Evolutionary conservation across 2,113 vertebrate genomes (phyloP).

Genomic region (human (Homo sapiens)): GRCh38 chr3:50580001-50580500

Average conservation of each 20-base stretch:
- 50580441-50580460: not conserved
- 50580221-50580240: slow-evolving; percentile 87
- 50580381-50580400: slow-evolving; percentile 84
- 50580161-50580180: slow-evolving; percentile 85
- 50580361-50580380: slow-evolving; percentile 63
- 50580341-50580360: not conserved
- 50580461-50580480: not conserved
- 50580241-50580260: not conserved
- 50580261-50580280: fast-evolving
- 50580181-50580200: slow-evolving; percentile 82
- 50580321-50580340: not conserved
- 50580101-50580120: slow-evolving; percentile 80
- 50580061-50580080: not conserved
- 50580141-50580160: slow-evolving; percentile 90
- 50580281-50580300: not conserved
- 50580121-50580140: slow-evolving; percentile 96
- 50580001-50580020: not conserved
- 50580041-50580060: not conserved
- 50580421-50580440: not conserved
- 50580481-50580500: not conserved
- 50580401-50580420: slow-evolving; percentile 10
- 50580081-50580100: not conserved
- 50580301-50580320: not conserved
- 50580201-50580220: slow-evolving; percentile 86
- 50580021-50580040: too few species aligned